These are phyloP conservation scores for Chelon auratus DNA, from an alignment of 2,797 vertebrate species.

Conservation along the genomic window DNA sequence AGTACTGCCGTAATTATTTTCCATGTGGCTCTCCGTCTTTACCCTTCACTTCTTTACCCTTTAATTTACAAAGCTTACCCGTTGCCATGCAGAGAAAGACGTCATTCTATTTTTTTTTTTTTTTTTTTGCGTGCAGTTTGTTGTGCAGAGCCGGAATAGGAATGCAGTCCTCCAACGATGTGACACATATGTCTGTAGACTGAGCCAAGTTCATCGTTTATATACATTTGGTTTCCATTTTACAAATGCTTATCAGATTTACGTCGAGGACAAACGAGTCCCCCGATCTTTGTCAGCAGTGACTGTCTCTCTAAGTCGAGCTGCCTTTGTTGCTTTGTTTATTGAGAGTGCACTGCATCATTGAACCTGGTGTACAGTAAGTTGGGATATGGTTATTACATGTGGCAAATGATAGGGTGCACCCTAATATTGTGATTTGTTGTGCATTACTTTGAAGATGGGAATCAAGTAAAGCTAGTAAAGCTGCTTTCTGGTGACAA, in stretches of 20 bases:
- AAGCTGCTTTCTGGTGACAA: too few relatives aligned
- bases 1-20: slow-evolving; percentile 15
- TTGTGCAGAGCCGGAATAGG: neutral
- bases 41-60: neutral
- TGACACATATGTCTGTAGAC: slow-evolving; percentile 34
- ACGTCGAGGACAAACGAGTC: slow-evolving; percentile 31
- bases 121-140: slow-evolving; percentile 25
- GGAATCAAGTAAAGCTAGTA: too few relatives aligned
- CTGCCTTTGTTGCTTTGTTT: neutral
- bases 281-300: slow-evolving; percentile 20
- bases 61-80: slow-evolving; percentile 24
- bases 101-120: neutral
- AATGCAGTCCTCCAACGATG: slow-evolving; percentile 23
- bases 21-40: slow-evolving; percentile 20
- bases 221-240: slow-evolving; percentile 70
- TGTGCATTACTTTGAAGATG: too few relatives aligned
- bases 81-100: slow-evolving; percentile 21
- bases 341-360: too few relatives aligned
- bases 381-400: too few relatives aligned
- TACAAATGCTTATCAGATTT: slow-evolving; percentile 48
- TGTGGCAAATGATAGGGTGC: too few relatives aligned
- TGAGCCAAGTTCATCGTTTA: slow-evolving; percentile 46
- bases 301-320: slow-evolving; percentile 11
- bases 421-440: too few relatives aligned
- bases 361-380: neutral